These are phyloP conservation scores for Caloenas nicobarica DNA, from an alignment of 2,113 vertebrate genomes.

Conservation along the genomic window DNA sequence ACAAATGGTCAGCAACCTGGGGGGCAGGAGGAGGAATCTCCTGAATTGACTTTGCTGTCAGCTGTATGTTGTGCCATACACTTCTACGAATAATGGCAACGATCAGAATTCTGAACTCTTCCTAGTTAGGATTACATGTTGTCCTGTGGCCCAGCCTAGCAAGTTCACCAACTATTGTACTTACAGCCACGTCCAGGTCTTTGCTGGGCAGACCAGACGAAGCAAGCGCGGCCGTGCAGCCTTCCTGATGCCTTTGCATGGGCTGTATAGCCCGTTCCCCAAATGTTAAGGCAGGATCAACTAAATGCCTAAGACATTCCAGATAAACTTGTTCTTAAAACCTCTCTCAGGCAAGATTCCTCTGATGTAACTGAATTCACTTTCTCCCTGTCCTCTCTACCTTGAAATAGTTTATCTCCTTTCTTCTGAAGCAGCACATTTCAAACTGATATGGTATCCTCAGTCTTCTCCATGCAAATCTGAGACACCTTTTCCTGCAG, in stretches of 20 bases:
- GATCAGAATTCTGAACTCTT: neutral
- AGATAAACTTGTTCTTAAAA: neutral
- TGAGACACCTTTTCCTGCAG: neutral
- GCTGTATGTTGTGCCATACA: neutral
- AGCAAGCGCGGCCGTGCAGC: neutral
- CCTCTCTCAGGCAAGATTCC: neutral
- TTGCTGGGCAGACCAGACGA: neutral
- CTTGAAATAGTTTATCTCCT: neutral
- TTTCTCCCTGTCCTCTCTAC: neutral
- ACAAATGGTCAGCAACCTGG: neutral
- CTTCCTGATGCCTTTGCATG: neutral
- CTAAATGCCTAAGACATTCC: neutral
- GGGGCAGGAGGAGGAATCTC: neutral
- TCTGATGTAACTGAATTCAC: neutral
- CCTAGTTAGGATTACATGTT: neutral
- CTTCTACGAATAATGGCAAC: neutral
- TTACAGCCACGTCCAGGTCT: neutral
- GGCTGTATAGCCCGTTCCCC: neutral
- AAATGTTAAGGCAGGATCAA: neutral
- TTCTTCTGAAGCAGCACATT: neutral
- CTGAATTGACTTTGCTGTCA: neutral
- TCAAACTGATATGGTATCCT: neutral
- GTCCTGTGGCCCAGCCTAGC: neutral
- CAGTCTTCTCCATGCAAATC: neutral
- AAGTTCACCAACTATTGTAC: neutral